These are phyloP conservation scores for Drosophila bifasciata DNA, from an alignment of 1,140 invertebrate genomes.

Conservation along the genomic window DNA sequence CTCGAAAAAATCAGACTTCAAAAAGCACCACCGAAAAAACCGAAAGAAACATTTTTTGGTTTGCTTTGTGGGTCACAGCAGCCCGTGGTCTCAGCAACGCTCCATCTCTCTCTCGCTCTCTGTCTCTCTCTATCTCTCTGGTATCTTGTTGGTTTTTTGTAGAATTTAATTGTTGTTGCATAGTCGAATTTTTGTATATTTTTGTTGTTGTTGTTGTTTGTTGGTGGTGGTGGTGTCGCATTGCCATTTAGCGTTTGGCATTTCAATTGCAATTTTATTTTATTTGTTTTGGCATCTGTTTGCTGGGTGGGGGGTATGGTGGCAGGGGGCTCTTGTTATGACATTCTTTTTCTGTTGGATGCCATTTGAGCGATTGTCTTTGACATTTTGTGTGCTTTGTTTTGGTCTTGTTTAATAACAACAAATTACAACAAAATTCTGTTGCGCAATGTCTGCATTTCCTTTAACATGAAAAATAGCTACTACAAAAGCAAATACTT, in stretches of 20 bases:
- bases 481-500: constrained; percentile 25
- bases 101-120: too few species aligned
- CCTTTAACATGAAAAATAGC: constrained; percentile 17
- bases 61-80: constrained; percentile 64
- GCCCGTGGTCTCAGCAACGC: constrained; percentile 14
- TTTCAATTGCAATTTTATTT: constrained; percentile 61
- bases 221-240: constrained; percentile 28
- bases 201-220: constrained; percentile 23
- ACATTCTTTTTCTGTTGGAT: constrained; percentile 34
- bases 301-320: too few species aligned
- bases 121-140: too few species aligned
- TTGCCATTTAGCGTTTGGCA: constrained; percentile 51
- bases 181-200: constrained; percentile 19
- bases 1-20: not conserved
- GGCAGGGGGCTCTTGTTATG: too few species aligned
- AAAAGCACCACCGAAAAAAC: constrained; percentile 24
- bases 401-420: constrained; percentile 33
- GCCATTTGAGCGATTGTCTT: constrained; percentile 67
- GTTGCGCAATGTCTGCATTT: constrained; percentile 38
- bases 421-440: constrained; percentile 35
- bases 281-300: constrained; percentile 57
- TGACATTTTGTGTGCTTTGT: constrained; percentile 9
- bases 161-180: constrained; percentile 43
- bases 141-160: constrained; percentile 39
- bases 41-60: constrained; percentile 29